Conservation (phyloP, 2,113 vertebrate genomes). For the Petrocephalus microphthalmus region DNA sequence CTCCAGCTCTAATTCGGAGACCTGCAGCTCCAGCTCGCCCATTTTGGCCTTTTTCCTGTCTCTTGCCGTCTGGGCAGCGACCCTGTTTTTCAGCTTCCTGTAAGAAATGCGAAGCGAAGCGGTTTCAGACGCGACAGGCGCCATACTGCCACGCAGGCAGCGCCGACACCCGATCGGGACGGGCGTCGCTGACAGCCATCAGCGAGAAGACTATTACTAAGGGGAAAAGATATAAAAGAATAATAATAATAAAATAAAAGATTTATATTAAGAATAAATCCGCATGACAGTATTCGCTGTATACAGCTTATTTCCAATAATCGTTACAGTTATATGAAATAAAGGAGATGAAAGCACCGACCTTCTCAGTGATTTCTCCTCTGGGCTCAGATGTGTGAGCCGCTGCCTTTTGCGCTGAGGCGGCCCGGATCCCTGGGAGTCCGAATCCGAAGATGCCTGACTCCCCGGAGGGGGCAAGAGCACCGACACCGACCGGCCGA, state of each 20-base stretch:
- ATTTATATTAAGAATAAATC: neutral
- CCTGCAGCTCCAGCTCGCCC: constrained; percentile 90
- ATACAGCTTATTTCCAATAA: neutral
- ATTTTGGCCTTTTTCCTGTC: constrained; percentile 96
- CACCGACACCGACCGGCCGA: constrained; percentile 58
- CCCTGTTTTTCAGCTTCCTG: constrained; percentile 97
- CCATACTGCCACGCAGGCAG: constrained; percentile 72
- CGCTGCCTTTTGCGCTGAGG: constrained; percentile 81
- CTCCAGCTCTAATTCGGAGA: constrained; percentile 83
- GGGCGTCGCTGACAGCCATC: neutral
- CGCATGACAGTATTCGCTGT: neutral
- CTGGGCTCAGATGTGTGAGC: constrained; percentile 86
- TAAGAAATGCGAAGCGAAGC: neutral
- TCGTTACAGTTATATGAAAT: neutral
- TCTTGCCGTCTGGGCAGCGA: constrained; percentile 91
- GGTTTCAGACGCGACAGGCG: constrained; percentile 23
- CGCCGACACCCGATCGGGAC: neutral
- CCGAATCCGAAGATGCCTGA: constrained; percentile 63
- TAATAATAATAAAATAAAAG: no score
- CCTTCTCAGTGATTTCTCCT: constrained; percentile 90
- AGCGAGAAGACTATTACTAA: neutral
- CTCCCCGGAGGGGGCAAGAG: constrained; percentile 55
- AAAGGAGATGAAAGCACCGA: constrained; percentile 34
- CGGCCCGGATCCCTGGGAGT: constrained; percentile 52
- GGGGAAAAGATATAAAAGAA: no score